Conservation (phyloP, 2,888 invertebrate species). For the Spatulosminthurus flaviceps region DNA sequence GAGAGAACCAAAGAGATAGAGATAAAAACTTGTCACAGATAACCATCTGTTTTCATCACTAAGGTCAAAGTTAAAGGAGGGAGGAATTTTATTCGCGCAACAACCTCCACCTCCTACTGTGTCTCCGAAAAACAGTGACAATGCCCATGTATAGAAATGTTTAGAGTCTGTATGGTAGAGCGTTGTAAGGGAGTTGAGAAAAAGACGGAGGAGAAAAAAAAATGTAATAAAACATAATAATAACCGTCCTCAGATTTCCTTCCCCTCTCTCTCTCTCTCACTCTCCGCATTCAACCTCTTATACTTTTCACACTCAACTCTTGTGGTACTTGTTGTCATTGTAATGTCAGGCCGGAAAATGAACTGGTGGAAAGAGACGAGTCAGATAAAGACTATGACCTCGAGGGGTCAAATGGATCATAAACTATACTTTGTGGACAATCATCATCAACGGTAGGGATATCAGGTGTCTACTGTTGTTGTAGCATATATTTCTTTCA, state of each 20-base stretch:
- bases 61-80: constrained; percentile 45
- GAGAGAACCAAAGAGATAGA: constrained; percentile 10
- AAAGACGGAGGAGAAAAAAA: not conserved
- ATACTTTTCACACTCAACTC: constrained; percentile 10
- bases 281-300: no score
- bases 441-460: constrained; percentile 30
- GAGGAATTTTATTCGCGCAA: constrained; percentile 51
- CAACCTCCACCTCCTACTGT: constrained; percentile 55
- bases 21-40: constrained; percentile 38
- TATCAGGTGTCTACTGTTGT: constrained; percentile 36
- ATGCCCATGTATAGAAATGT: not conserved
- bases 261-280: not conserved
- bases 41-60: constrained; percentile 50
- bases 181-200: not conserved
- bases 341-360: not conserved
- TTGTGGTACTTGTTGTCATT: constrained; percentile 14
- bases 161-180: not conserved
- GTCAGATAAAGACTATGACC: constrained; percentile 30
- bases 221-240: constrained; percentile 8
- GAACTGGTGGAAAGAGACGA: constrained; percentile 17
- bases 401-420: constrained; percentile 31
- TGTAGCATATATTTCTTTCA: no score
- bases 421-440: constrained; percentile 38
- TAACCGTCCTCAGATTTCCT: not conserved
- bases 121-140: constrained; percentile 20